Conservation (phyloP, 1,140 invertebrate genomes). For the Drosophila auraria region DNA sequence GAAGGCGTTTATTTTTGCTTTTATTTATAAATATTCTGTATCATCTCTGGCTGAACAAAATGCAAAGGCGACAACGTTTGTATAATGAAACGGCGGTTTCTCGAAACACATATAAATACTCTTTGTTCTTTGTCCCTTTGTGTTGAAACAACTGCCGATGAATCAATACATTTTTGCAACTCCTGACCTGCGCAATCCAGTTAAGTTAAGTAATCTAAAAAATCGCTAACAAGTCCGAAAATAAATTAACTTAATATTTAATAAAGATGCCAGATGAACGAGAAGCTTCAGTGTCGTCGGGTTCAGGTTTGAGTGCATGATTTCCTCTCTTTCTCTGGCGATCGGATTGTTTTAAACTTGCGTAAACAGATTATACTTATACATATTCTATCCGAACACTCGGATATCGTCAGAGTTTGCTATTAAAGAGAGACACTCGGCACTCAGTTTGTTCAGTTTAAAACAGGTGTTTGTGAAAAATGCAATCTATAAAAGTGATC, state of each 20-base stretch:
- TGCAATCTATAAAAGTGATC: slow-evolving; percentile 13
- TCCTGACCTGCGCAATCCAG: slow-evolving; percentile 12
- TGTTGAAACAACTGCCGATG: background rate
- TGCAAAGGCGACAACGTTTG: background rate
- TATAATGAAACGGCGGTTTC: background rate
- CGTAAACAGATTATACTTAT: background rate
- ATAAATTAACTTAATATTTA: background rate
- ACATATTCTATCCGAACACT: background rate
- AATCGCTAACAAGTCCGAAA: background rate
- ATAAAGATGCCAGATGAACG: background rate
- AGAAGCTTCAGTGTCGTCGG: background rate
- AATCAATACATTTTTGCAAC: background rate
- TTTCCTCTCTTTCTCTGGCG: background rate
- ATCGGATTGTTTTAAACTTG: background rate
- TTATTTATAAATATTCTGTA: background rate
- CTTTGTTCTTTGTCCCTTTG: slow-evolving; percentile 1
- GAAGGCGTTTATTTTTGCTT: background rate
- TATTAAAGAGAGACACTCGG: background rate
- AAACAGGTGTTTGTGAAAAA: slow-evolving; percentile 3
- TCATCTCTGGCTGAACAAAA: background rate
- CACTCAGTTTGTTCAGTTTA: slow-evolving; percentile 1
- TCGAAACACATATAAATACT: too few relatives aligned
- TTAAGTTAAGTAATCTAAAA: background rate
- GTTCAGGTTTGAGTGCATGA: slow-evolving; percentile 9
- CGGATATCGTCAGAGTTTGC: background rate